Evolutionary conservation across 1,140 invertebrate genomes (phyloP).

Genomic region (Harlomillsia oculata): DNA sequence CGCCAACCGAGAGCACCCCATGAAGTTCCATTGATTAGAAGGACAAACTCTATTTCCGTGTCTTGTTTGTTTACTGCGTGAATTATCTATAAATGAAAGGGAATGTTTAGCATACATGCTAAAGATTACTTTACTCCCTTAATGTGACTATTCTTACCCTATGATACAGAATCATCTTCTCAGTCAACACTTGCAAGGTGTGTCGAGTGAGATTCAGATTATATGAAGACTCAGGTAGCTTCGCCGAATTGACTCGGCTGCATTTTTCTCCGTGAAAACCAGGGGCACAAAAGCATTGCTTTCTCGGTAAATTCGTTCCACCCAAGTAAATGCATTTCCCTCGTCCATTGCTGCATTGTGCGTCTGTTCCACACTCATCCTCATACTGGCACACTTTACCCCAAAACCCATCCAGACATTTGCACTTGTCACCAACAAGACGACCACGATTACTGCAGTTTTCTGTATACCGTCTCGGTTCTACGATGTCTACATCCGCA

Average conservation of each 20-base stretch:
- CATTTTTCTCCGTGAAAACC: conserved; percentile 33
- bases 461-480: conserved; percentile 53
- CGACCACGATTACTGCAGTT: conserved; percentile 71
- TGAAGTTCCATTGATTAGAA: conserved; percentile 21
- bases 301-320: conserved; percentile 65
- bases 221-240: conserved; percentile 17
- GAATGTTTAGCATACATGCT: too few species aligned
- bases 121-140: too few species aligned
- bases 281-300: conserved; percentile 74
- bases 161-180: conserved; percentile 29
- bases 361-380: conserved; percentile 70
- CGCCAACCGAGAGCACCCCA: conserved; percentile 15
- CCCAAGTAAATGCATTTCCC: conserved; percentile 72
- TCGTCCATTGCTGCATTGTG: conserved; percentile 62
- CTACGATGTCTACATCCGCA: conserved; percentile 70
- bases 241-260: conserved; percentile 21
- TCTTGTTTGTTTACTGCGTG: background rate
- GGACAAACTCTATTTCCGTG: conserved; percentile 16
- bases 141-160: conserved; percentile 3
- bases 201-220: conserved; percentile 23
- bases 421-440: conserved; percentile 52
- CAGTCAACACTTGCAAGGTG: conserved; percentile 22
- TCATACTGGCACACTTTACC: conserved; percentile 71
- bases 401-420: conserved; percentile 41
- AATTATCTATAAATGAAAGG: too few species aligned